Evolutionary conservation across 2,113 vertebrate species (phyloP).

Genomic region (Dasyprocta punctata): DNA sequence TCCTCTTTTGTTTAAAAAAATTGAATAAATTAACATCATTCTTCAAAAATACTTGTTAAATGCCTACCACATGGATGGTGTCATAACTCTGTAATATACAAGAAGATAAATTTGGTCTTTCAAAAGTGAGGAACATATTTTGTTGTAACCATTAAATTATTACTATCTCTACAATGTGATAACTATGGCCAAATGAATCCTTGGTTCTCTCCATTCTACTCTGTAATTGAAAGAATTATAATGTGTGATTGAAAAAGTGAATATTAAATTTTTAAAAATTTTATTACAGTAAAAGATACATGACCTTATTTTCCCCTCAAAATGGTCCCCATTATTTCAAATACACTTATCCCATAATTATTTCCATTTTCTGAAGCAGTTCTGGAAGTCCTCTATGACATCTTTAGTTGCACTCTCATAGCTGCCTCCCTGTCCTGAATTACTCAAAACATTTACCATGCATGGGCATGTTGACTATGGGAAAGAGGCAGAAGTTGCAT

Average conservation of each 20-base stretch:
- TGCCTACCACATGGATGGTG: background rate
- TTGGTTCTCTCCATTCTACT: background rate
- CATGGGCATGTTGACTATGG: background rate
- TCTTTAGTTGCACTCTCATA: background rate
- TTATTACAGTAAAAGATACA: background rate
- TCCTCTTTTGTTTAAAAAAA: background rate
- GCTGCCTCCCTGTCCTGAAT: background rate
- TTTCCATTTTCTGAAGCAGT: background rate
- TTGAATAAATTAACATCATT: background rate
- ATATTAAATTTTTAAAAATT: background rate
- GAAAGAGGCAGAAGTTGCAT: background rate
- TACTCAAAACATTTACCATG: background rate
- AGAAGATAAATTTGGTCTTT: background rate
- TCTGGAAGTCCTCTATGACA: background rate
- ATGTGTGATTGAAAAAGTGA: background rate
- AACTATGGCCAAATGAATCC: background rate
- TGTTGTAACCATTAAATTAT: background rate
- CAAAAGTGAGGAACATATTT: background rate
- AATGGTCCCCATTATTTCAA: background rate
- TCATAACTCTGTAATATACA: background rate
- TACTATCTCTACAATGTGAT: background rate
- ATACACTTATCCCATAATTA: background rate
- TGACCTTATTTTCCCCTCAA: background rate
- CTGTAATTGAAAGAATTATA: background rate
- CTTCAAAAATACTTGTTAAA: slow-evolving; percentile 20